phyloP scores from a whole-genome alignment of 2,113 vertebrate genomes.

The Caloenas nicobarica region DNA sequence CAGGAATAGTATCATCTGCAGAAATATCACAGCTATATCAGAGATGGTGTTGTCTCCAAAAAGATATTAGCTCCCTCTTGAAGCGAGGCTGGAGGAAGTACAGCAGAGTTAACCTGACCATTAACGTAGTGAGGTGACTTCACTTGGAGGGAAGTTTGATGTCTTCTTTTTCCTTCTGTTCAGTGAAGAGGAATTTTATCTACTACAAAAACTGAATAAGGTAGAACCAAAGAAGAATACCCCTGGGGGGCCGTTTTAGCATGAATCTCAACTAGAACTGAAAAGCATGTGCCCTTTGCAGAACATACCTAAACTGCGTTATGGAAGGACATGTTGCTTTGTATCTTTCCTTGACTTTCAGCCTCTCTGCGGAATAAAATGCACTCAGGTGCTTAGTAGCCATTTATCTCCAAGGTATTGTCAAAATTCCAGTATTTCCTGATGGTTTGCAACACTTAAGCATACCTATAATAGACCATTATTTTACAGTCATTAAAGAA shows the following conservation, averaged over 20 bases:
- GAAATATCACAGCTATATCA: neutral
- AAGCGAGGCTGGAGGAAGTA: neutral
- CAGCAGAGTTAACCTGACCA: neutral
- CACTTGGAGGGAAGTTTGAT: neutral
- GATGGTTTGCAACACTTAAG: neutral
- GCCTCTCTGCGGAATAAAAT: neutral
- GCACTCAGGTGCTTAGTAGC: neutral
- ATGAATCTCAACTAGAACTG: neutral
- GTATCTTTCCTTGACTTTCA: neutral
- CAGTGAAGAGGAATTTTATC: conserved; percentile 4
- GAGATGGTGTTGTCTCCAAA: neutral
- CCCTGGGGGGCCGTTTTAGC: neutral
- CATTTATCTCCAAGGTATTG: neutral
- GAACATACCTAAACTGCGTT: conserved; percentile 9
- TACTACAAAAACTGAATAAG: neutral
- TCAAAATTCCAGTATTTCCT: conserved; percentile 20
- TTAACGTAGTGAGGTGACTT: neutral
- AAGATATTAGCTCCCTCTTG: neutral
- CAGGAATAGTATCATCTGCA: fast-evolving
- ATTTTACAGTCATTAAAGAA: conserved; percentile 51
- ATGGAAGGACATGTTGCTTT: neutral
- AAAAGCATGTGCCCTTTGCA: conserved; percentile 19
- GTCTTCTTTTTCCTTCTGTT: neutral
- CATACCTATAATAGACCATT: neutral
- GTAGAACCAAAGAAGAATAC: neutral